Conservation (phyloP, 2,797 vertebrate genomes). For the Galagoides demidoff region DNA sequence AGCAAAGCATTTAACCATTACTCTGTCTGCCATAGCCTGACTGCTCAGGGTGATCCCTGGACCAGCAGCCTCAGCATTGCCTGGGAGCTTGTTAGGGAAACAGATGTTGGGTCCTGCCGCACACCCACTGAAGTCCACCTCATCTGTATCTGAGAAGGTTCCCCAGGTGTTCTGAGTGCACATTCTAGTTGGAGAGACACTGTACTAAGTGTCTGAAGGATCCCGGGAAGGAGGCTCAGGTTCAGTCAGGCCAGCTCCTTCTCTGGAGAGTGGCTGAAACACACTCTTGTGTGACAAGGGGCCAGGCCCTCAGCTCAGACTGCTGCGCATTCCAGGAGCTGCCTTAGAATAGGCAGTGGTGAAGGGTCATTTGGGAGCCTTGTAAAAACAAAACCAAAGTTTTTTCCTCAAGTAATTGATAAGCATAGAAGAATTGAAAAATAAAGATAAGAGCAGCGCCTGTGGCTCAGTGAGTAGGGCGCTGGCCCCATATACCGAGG, state of each 20-base stretch:
- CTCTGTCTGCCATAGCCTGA: background rate
- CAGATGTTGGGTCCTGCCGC: background rate
- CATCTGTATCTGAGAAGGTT: background rate
- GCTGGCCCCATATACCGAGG: no score
- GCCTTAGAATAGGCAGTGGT: background rate
- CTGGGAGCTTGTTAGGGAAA: background rate
- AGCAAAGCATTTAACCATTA: background rate
- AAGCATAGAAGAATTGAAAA: background rate
- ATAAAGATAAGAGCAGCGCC: background rate
- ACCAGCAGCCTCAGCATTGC: background rate
- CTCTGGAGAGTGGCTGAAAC: background rate
- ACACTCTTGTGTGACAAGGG: background rate
- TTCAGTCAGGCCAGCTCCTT: background rate
- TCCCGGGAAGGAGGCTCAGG: no score
- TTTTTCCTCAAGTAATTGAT: background rate
- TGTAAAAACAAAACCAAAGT: background rate
- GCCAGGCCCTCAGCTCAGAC: background rate
- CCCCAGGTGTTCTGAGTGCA: background rate
- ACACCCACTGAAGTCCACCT: background rate
- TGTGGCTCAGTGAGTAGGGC: no score
- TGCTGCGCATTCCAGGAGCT: no score
- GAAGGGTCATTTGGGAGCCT: background rate
- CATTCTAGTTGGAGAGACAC: background rate
- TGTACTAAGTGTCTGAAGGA: background rate
- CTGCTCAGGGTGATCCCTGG: background rate